Base-by-base conservation (phyloP, 35 echinoderm and acorn worm genomes). In the Holothuria glaberrima region DNA sequence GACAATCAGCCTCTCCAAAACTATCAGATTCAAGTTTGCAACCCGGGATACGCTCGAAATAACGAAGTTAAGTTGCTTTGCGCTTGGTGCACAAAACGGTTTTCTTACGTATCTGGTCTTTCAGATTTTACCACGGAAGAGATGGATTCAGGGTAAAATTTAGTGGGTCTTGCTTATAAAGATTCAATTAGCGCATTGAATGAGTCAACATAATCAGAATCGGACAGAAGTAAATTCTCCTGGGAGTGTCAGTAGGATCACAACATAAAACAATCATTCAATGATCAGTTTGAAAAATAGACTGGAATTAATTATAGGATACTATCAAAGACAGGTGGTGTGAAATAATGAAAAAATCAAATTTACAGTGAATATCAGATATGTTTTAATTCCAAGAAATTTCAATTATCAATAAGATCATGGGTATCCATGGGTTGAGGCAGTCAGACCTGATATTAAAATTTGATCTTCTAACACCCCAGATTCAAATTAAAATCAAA, bases 341-440 rank as follows among this genome's bases (percentile, higher is more conserved):
- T 21, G 35, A 82, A 22, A 54, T 26, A 54, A 82, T 48, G 30
- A 82, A 54, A 58, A 82, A 82, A 26, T 56, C 78, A 3, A 82
- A 58, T 52, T 34, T 45, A 22, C 78, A 54, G 21, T 0, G 24
- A 82, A 56, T 82, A 54, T 4, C 38, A 56, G 38, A 6, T 14
- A 0, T 56, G 24, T 82, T 82, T 26, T 32, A 82, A 48, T 82
- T 48, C 44, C 7, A 82, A 21, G 78, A 0, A 26, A 82, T 3
- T 48, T 22, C 50, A 82, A 82, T 52, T 82, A 56, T 58, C 50
- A 82, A 56, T 34, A 9, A 82, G 78, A 26, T 82, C 44, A 56
- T 54, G 13, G 13, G 6, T 56, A 48, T 52, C 78, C 20, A 82
- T 82, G 48, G 48, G 38, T 56, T 34, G 13, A 24, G 48, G 30